Conservation (phyloP, 2,797 vertebrate species). For the Malacoctenus gilli region DNA sequence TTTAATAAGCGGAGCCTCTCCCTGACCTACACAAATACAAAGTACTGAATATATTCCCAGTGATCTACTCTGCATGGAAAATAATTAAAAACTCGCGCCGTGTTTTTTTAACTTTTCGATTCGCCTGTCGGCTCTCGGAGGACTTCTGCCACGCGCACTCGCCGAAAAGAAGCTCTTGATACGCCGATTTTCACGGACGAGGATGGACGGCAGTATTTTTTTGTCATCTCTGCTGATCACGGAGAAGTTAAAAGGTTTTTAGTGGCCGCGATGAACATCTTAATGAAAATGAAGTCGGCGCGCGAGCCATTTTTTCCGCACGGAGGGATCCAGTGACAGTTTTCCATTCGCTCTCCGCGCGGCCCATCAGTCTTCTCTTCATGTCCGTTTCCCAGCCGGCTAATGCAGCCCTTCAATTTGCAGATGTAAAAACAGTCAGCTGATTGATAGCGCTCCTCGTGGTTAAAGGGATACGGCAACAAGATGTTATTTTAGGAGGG, state of each 20-base stretch:
- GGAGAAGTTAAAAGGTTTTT: slow-evolving; percentile 52
- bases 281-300: slow-evolving; percentile 50
- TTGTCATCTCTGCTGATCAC: slow-evolving; percentile 17
- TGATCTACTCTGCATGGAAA: slow-evolving; percentile 55
- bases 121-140: slow-evolving; percentile 49
- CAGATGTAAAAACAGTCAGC: slow-evolving; percentile 28
- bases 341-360: slow-evolving; percentile 36
- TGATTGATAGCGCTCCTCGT: not conserved
- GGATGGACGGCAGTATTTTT: slow-evolving; percentile 26
- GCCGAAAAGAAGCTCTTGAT: slow-evolving; percentile 50
- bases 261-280: slow-evolving; percentile 43
- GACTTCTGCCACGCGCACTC: slow-evolving; percentile 50
- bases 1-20: slow-evolving; percentile 59
- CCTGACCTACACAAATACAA: slow-evolving; percentile 43
- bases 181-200: slow-evolving; percentile 34
- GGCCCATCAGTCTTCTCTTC: slow-evolving; percentile 39
- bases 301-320: slow-evolving; percentile 51
- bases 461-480: slow-evolving; percentile 4
- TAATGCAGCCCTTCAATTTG: slow-evolving; percentile 44
- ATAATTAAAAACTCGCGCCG: slow-evolving; percentile 49
- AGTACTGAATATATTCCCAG: slow-evolving; percentile 38
- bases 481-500: slow-evolving; percentile 1
- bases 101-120: slow-evolving; percentile 45
- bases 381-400: slow-evolving; percentile 47
- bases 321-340: slow-evolving; percentile 40